Base-by-base conservation (phyloP, 2,797 vertebrate species). In the Acipenser transmontanus region DNA sequence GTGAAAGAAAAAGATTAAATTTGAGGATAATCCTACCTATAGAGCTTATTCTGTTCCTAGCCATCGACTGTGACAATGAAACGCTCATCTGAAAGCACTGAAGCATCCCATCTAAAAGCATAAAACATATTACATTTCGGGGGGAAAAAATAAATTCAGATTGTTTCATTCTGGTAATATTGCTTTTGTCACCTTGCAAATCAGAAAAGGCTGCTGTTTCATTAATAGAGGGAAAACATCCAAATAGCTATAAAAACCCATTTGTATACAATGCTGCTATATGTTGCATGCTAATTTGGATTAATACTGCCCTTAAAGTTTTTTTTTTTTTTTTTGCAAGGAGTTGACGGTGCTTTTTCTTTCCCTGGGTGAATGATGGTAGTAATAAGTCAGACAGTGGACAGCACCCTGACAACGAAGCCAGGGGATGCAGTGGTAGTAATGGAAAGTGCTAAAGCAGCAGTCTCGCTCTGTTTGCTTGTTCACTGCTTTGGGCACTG, bases 171-270 rank as follows among this genome's bases (percentile, higher is more conserved):
- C 88, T 89, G 81, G 89, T 91, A 92, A 92, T 91, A 92, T 91
- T 91, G 89, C 89, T 85, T 91, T 88, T 92, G 89, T 91, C 89
- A 91, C 89, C 89, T 91, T 91, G 89, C 91, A 91, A 91, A 91
- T 90, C 88, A 91, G 89, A 91, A 92, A 20, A 65, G 10, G 7
- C 17, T 90, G 89, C 91, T 89, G 88, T 91, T 89, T 87, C 86
- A 85, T 92, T 91, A 90, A 88, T 91, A 91, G 91, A 91, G 88
- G 87, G 87, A 90, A 91, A 90, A 91, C 88, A 91, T 89, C 87
- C 85, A 91, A 91, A 90, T 91, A 90, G 87, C 88, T 90, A 89
- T 88, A 90, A 64, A 92, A 90, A 86, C 82, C 87, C 87, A 91
- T 91, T 89, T 90, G 87, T 91, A 90, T 87, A 91, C 87, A 89